phyloP scores from a whole-genome alignment of 2,113 vertebrate species.

The Gavialis gangeticus region DNA sequence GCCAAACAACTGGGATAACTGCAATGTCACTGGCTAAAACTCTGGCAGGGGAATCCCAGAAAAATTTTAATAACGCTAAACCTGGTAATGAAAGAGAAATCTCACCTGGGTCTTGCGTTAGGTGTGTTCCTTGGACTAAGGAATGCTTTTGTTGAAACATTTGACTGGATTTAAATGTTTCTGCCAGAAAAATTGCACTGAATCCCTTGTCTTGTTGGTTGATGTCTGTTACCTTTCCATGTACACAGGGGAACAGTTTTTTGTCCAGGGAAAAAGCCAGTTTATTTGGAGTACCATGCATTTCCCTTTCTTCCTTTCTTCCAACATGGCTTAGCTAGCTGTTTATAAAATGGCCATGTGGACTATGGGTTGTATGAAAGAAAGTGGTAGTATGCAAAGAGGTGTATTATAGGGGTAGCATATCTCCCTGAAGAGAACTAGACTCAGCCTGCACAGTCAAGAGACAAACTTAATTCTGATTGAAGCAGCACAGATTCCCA shows the following conservation, averaged over 20 bases:
- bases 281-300: background rate
- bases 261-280: background rate
- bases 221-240: background rate
- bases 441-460: rapidly evolving
- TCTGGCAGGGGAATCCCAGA: background rate
- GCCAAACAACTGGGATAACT: rapidly evolving
- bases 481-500: background rate
- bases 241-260: background rate
- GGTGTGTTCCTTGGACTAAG: rapidly evolving
- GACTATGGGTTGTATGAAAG: background rate
- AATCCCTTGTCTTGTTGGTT: background rate
- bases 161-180: background rate
- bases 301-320: background rate
- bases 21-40: background rate
- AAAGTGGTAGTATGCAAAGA: background rate
- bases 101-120: background rate
- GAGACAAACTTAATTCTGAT: background rate
- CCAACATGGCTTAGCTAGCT: background rate
- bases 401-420: background rate
- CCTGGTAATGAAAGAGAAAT: background rate
- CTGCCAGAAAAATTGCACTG: background rate
- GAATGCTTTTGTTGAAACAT: rapidly evolving
- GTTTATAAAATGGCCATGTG: background rate
- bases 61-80: background rate
- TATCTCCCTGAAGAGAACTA: background rate